These are phyloP conservation scores for Sussaba pulchella DNA, from an alignment of 2,888 invertebrate genomes.

Conservation along the genomic window DNA sequence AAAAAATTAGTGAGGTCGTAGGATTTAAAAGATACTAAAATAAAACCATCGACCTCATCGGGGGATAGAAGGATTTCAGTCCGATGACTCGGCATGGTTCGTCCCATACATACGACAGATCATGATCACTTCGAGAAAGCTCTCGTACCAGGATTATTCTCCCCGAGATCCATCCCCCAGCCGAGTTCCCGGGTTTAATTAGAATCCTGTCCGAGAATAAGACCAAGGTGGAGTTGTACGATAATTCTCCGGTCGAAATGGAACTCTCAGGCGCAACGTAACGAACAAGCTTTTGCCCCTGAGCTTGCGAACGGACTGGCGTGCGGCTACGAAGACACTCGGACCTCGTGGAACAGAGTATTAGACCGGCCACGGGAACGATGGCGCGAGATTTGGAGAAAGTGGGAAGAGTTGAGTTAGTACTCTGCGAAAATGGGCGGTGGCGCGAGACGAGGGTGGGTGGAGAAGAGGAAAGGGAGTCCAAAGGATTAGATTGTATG, in stretches of 20 bases:
- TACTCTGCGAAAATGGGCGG: conserved; percentile 23
- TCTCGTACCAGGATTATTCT: conserved; percentile 47
- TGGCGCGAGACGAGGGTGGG: conserved; percentile 49
- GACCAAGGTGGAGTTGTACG: conserved; percentile 43
- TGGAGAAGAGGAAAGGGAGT: no score
- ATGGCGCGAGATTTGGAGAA: conserved; percentile 39
- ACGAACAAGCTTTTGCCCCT: conserved; percentile 31
- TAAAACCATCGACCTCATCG: no score
- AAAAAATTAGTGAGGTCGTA: no score
- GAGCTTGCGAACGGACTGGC: conserved; percentile 37
- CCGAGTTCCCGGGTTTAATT: conserved; percentile 59
- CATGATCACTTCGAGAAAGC: conserved; percentile 12
- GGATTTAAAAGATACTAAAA: no score
- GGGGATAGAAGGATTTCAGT: no score
- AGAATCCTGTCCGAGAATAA: conserved; percentile 53
- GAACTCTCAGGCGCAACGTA: conserved; percentile 36
- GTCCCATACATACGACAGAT: neutral
- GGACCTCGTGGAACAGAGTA: conserved; percentile 35
- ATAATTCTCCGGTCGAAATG: conserved; percentile 37
- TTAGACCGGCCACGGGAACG: conserved; percentile 42
- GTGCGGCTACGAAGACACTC: conserved; percentile 30
- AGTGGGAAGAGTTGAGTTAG: conserved; percentile 55
- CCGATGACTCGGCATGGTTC: no score
- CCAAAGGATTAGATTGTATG: conserved; percentile 73
- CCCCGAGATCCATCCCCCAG: conserved; percentile 9